Percentiles rank a stretch among this genome's conserved stretches.
phyloP scores from a whole-genome alignment of 2,113 vertebrate genomes.

The Grus americana region DNA sequence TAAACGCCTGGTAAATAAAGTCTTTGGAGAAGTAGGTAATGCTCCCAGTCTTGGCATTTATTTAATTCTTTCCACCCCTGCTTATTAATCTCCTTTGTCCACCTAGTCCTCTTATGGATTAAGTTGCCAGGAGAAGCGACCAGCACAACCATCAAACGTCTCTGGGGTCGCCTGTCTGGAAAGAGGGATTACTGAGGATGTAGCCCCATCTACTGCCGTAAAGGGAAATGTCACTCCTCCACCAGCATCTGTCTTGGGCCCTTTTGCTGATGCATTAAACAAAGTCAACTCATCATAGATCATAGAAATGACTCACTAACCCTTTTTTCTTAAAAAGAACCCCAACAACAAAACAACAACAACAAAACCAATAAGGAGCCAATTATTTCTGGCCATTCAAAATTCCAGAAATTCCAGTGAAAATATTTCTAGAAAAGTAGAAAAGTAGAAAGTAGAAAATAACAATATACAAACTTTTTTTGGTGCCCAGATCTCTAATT shows the following conservation, averaged over 20 bases:
- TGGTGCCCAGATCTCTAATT: background rate
- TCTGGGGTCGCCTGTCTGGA: fast-evolving
- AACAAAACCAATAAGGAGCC: fast-evolving
- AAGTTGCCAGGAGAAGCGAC: background rate
- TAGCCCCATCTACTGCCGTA: slow-evolving; percentile 35
- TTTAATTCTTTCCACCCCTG: background rate
- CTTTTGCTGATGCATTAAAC: background rate
- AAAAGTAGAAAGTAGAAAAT: background rate
- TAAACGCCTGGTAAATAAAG: background rate
- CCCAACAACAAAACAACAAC: too few species aligned
- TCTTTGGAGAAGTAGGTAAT: background rate
- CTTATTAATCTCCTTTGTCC: background rate
- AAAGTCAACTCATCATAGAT: background rate
- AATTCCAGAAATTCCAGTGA: background rate
- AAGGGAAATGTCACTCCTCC: background rate
- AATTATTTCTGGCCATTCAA: background rate
- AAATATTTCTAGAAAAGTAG: fast-evolving
- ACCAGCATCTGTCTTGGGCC: too few species aligned
- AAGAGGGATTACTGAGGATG: background rate
- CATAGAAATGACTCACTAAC: background rate
- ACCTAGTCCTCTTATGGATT: background rate
- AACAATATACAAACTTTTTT: fast-evolving
- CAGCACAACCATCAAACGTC: too few species aligned
- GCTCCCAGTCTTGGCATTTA: background rate
- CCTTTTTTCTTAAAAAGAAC: background rate